Percentiles rank a stretch among this genome's conserved stretches.
phyloP scores from a whole-genome alignment of 2,113 vertebrate species.

The Channa argus region DNA sequence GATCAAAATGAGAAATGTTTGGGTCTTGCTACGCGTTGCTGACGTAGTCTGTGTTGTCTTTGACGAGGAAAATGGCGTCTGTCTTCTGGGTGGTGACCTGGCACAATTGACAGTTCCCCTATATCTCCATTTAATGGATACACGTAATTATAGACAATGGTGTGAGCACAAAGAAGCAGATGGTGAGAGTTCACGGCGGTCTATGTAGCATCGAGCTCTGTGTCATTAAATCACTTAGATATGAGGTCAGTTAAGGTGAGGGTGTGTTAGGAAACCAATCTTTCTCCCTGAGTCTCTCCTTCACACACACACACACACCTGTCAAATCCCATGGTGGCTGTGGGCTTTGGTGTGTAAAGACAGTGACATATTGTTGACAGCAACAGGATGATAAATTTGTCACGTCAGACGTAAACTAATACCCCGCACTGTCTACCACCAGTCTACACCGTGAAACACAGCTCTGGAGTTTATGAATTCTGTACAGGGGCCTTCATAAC shows the following conservation, averaged over 20 bases:
- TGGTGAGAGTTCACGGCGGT: neutral
- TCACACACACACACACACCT: constrained; percentile 26
- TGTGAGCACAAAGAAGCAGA: neutral
- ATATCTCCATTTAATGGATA: constrained; percentile 25
- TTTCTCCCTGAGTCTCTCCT: constrained; percentile 11
- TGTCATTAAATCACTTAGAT: constrained; percentile 7
- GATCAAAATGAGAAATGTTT: too few relatives aligned
- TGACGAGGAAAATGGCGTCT: too few relatives aligned
- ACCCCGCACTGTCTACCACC: constrained; percentile 12
- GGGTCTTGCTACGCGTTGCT: too few relatives aligned
- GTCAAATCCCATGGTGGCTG: constrained; percentile 42
- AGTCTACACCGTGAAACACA: constrained; percentile 18
- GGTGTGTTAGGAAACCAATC: constrained; percentile 25
- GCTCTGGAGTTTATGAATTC: constrained; percentile 23
- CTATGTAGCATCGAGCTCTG: constrained; percentile 23
- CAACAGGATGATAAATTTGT: constrained; percentile 51
- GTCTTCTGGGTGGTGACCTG: too few relatives aligned
- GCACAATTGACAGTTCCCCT: too few relatives aligned
- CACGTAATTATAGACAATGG: constrained; percentile 15
- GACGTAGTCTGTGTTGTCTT: too few relatives aligned
- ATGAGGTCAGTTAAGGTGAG: constrained; percentile 44
- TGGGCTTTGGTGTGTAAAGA: constrained; percentile 30
- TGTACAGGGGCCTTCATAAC: constrained; percentile 8
- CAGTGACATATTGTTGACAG: constrained; percentile 54
- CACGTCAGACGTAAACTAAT: constrained; percentile 45